Evolutionary conservation across 2,888 invertebrate genomes (phyloP).

Genomic region (Cephalotes varians): DNA sequence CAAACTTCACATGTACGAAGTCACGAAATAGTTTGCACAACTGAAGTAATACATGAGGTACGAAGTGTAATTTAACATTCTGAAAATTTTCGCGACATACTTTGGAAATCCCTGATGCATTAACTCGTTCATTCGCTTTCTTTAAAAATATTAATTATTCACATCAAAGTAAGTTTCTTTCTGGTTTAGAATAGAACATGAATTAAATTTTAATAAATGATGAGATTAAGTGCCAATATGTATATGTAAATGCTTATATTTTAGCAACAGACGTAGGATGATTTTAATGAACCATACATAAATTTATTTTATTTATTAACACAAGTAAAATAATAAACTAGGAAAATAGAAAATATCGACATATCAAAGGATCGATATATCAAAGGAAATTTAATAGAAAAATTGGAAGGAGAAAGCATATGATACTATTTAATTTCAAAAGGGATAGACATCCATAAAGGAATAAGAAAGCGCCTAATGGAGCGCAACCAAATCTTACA

Average conservation of each 20-base stretch:
- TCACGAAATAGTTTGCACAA: no score
- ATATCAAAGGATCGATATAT: not conserved
- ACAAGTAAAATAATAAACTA: not conserved
- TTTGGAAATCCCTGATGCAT: not conserved
- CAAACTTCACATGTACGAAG: no score
- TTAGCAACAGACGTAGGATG: not conserved
- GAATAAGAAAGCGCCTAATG: conserved; percentile 19
- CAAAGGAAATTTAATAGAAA: not conserved
- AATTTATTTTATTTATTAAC: not conserved
- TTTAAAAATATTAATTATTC: not conserved
- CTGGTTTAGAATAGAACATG: no score
- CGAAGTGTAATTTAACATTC: no score
- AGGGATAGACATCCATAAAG: not conserved
- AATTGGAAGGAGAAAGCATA: conserved; percentile 2
- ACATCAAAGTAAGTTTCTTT: not conserved
- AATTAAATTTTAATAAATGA: not conserved
- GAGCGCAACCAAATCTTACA: not conserved
- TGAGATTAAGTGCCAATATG: not conserved
- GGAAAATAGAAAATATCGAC: not conserved
- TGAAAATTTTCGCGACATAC: no score
- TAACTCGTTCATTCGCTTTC: not conserved
- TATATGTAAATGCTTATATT: not conserved
- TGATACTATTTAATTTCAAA: not conserved
- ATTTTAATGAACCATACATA: not conserved
- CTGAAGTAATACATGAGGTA: no score